phyloP scores from a whole-genome alignment of 2,797 vertebrate species.

The Gymnopithys bicolor region DNA sequence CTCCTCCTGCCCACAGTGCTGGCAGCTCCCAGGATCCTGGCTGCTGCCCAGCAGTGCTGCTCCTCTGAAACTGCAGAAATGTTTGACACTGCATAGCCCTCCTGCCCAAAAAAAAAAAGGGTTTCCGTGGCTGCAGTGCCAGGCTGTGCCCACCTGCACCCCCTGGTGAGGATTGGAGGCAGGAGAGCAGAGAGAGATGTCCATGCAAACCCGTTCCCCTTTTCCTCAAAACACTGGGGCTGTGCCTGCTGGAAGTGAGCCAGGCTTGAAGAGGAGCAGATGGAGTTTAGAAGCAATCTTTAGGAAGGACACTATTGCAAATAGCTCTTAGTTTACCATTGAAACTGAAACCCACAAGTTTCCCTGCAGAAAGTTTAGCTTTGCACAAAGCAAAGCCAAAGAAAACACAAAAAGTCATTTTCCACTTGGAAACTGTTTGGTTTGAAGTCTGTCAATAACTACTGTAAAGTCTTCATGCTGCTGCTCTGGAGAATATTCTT shows the following conservation, averaged over 20 bases:
- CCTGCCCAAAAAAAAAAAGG: neutral
- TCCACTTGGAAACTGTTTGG: neutral
- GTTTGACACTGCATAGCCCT: neutral
- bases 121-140: neutral
- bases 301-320: neutral
- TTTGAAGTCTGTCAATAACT: neutral
- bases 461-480: neutral
- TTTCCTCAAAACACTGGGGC: accelerated
- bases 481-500: neutral
- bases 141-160: neutral
- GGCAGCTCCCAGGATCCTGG: neutral
- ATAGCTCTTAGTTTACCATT: neutral
- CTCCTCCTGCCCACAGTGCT: neutral
- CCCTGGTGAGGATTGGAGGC: accelerated
- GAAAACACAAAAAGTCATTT: neutral
- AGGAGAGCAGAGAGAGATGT: neutral
- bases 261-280: neutral
- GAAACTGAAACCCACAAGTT: neutral
- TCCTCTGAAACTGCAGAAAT: neutral
- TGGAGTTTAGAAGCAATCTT: neutral
- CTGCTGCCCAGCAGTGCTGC: neutral
- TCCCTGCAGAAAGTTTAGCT: neutral
- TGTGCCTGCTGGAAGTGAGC: neutral
- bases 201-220: neutral
- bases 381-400: neutral